These are phyloP conservation scores for Calliopum simillimum DNA, from an alignment of 2,888 invertebrate genomes.

Conservation along the genomic window DNA sequence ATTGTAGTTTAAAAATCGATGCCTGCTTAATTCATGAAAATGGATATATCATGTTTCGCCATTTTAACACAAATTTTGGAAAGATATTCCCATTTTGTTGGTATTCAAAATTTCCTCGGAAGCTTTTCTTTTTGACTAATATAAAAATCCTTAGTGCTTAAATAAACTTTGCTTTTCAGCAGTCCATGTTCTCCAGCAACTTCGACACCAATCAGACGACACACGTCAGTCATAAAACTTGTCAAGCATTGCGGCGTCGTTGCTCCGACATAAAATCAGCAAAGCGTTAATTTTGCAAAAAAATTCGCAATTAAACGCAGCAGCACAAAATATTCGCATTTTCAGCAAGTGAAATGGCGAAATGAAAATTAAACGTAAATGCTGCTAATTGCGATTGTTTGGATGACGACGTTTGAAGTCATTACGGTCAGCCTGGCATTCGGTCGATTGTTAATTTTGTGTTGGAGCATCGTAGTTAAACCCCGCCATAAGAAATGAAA, in stretches of 20 bases:
- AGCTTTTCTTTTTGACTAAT: too few relatives aligned
- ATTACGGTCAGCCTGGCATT: conserved; percentile 41
- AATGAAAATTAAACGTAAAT: conserved; percentile 30
- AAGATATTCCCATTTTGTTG: too few relatives aligned
- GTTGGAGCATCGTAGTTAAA: too few relatives aligned
- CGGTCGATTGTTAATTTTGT: conserved; percentile 5
- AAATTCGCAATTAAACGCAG: conserved; percentile 5
- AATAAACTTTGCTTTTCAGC: too few relatives aligned
- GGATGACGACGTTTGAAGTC: conserved; percentile 42
- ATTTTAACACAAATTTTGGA: too few relatives aligned
- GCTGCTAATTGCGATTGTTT: conserved; percentile 43
- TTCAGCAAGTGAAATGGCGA: conserved; percentile 2
- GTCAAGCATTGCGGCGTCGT: neutral
- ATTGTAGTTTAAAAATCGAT: too few relatives aligned
- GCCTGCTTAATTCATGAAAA: too few relatives aligned
- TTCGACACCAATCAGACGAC: neutral
- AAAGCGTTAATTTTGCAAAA: conserved; percentile 16
- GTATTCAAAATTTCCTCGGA: too few relatives aligned
- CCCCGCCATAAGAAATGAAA: neutral
- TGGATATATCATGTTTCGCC: too few relatives aligned
- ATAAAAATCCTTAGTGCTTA: too few relatives aligned
- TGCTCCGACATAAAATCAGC: neutral
- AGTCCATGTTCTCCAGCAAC: too few relatives aligned
- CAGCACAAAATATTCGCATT: conserved; percentile 10
- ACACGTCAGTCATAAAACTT: neutral